Conservation (phyloP, 2,797 vertebrate genomes). For the Falco columbarius region DNA sequence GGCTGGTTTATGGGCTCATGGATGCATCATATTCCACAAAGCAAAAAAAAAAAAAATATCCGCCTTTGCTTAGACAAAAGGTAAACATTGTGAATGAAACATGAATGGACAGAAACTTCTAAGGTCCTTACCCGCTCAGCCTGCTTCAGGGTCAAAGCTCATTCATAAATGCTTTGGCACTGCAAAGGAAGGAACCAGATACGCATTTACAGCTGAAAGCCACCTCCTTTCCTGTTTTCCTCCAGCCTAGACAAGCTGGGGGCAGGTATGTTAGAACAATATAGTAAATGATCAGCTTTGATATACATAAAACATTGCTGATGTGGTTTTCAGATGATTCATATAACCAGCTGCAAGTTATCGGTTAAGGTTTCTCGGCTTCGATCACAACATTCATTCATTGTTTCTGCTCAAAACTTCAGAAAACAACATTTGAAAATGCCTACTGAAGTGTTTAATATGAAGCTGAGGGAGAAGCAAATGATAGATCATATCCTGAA, state of each 20-base stretch:
- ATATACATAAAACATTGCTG: background rate
- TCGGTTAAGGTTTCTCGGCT: background rate
- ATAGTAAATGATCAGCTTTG: background rate
- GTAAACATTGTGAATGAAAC: background rate
- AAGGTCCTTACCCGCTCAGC: background rate
- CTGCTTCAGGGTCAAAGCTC: constrained; percentile 10
- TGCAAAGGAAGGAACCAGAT: background rate
- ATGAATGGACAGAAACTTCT: background rate
- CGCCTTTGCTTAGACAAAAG: background rate
- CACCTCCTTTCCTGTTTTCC: constrained; percentile 23
- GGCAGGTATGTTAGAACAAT: constrained; percentile 7
- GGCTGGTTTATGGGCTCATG: background rate
- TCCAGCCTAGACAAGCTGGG: background rate
- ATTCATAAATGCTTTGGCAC: background rate
- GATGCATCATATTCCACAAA: background rate
- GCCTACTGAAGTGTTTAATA: background rate
- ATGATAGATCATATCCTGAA: constrained; percentile 1
- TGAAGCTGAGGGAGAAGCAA: background rate
- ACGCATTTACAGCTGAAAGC: background rate
- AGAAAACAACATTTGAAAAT: constrained; percentile 21
- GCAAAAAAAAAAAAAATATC: background rate
- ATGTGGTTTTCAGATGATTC: background rate
- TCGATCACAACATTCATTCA: background rate
- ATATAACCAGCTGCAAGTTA: background rate
- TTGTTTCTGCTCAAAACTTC: background rate